phyloP scores from a whole-genome alignment of 1,140 invertebrate genomes.

The Panulirus ornatus region DNA sequence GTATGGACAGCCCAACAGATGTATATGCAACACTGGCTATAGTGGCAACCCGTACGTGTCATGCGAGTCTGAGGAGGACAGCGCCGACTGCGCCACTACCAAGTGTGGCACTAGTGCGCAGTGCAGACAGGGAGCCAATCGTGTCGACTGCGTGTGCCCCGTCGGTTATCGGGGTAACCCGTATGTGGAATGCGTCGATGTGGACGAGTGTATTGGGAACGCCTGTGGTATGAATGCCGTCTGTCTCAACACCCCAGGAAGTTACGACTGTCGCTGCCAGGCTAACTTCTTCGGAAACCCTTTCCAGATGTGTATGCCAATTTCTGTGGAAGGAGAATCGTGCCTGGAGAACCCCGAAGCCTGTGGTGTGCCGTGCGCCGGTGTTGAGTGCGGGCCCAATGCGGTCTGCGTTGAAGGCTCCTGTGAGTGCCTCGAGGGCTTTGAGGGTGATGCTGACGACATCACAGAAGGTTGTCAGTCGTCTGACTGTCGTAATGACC shows the following conservation, averaged over 20 bases:
- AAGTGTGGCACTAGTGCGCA: slow-evolving; percentile 88
- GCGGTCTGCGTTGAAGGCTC: slow-evolving; percentile 88
- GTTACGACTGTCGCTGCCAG: slow-evolving; percentile 91
- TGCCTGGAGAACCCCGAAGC: slow-evolving; percentile 83
- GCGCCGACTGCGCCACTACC: slow-evolving; percentile 85
- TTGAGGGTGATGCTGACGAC: slow-evolving; percentile 88
- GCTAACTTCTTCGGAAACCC: slow-evolving; percentile 91
- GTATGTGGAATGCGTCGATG: slow-evolving; percentile 88
- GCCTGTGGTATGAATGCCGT: slow-evolving; percentile 91
- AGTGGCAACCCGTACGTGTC: slow-evolving; percentile 92
- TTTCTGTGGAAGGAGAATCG: slow-evolving; percentile 80
- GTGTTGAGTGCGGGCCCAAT: slow-evolving; percentile 87
- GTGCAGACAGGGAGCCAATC: slow-evolving; percentile 85
- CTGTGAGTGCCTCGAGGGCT: slow-evolving; percentile 88
- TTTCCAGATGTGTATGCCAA: slow-evolving; percentile 84
- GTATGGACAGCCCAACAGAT: slow-evolving; percentile 86
- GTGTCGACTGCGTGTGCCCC: slow-evolving; percentile 89
- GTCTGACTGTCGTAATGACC: slow-evolving; percentile 86
- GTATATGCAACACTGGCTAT: slow-evolving; percentile 90
- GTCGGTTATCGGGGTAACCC: slow-evolving; percentile 91
- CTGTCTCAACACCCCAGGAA: slow-evolving; percentile 92
- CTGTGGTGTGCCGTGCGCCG: slow-evolving; percentile 87
- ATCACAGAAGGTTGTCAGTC: slow-evolving; percentile 84
- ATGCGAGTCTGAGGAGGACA: slow-evolving; percentile 82
- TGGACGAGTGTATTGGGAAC: slow-evolving; percentile 89